Percentiles rank a stretch among this genome's conserved stretches.
Evolutionary conservation across 92 coral and sea anemone genomes (phyloP).

Genomic region (Parazoanthus darwini): DNA sequence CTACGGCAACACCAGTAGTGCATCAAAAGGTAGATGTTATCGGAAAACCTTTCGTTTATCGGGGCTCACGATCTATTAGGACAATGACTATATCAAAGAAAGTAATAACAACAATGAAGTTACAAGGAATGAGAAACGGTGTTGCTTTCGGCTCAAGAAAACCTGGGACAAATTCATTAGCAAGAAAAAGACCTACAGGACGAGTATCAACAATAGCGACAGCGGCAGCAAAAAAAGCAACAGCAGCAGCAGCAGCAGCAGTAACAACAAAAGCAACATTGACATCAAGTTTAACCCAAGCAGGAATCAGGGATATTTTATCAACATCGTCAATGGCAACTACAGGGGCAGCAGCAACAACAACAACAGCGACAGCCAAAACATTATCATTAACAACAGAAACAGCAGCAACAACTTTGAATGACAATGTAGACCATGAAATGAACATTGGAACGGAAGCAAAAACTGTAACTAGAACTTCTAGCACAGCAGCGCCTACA

Average conservation of each 20-base stretch:
- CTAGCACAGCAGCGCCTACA: neutral
- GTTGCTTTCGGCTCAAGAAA: neutral
- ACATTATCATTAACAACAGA: neutral
- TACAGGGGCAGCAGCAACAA: too few relatives aligned
- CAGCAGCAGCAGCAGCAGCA: too few relatives aligned
- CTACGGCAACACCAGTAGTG: neutral
- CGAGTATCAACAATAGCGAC: neutral
- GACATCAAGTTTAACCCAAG: too few relatives aligned
- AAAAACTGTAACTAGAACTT: neutral
- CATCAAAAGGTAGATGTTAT: neutral
- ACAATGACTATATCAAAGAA: neutral
- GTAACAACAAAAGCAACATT: too few relatives aligned
- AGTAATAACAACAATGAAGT: neutral
- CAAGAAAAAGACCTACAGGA: neutral
- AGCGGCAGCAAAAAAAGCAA: neutral
- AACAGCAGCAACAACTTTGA: neutral
- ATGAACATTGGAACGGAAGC: neutral
- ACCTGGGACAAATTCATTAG: too few relatives aligned
- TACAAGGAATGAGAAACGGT: neutral
- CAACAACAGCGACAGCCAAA: too few relatives aligned
- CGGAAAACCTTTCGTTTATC: neutral
- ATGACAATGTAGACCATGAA: neutral
- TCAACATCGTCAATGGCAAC: neutral
- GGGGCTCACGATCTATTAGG: neutral
- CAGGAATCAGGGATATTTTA: too few relatives aligned